A percentile compares a stretch with the other conserved stretches of the same genome.
Evolutionary conservation across 2,797 vertebrate species (phyloP).

Genomic region (Phrynocephalus forsythii): DNA sequence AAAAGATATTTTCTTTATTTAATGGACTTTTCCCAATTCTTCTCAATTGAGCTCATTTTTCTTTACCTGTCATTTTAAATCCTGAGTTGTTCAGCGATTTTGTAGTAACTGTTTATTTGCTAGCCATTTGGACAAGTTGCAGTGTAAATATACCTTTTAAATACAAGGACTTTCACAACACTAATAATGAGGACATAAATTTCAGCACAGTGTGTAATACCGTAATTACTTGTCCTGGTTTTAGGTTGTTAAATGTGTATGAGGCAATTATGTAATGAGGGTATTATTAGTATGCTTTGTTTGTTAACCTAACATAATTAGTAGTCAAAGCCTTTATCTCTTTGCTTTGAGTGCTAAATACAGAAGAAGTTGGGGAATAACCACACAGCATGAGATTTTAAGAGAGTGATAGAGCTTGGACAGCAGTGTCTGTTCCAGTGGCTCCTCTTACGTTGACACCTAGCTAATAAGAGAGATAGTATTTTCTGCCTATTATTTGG

Average conservation of each 20-base stretch:
- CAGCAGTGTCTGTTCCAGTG: constrained; percentile 9
- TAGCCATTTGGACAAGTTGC: not conserved
- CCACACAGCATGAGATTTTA: constrained; percentile 9
- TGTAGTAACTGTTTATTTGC: constrained; percentile 26
- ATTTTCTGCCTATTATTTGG: not conserved
- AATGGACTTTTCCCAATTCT: not conserved
- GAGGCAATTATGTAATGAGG: constrained; percentile 22
- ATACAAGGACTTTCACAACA: constrained; percentile 24
- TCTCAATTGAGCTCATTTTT: not conserved
- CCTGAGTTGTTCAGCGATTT: not conserved
- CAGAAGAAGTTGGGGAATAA: constrained; percentile 6
- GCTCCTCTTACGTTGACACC: not conserved
- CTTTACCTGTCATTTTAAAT: not conserved
- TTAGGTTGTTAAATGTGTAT: not conserved
- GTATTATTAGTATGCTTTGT: constrained; percentile 12
- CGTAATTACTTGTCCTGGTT: constrained; percentile 4
- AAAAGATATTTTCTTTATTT: not conserved
- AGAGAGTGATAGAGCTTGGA: not conserved
- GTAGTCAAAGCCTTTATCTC: not conserved
- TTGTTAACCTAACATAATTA: not conserved
- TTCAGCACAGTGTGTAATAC: constrained; percentile 42
- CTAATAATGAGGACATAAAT: constrained; percentile 13
- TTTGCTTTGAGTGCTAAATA: constrained; percentile 1
- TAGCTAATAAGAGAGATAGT: not conserved
- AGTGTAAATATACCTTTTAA: constrained; percentile 12